Evolutionary conservation across 1,140 invertebrate species (phyloP).

Genomic region (Hirudo medicinalis): DNA sequence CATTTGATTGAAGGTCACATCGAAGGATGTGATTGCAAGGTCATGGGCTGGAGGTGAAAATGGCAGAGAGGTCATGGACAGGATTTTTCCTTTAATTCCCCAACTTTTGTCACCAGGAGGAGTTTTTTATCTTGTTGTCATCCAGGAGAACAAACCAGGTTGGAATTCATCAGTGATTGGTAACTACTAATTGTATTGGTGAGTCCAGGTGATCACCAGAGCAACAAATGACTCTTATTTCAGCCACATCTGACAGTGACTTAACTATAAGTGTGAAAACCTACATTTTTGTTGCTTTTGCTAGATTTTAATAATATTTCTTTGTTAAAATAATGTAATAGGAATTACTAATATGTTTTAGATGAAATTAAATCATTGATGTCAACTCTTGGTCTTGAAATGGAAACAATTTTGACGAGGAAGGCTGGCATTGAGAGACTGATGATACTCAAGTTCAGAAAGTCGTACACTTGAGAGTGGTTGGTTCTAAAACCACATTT

Average conservation of each 20-base stretch:
- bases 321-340: too few relatives aligned
- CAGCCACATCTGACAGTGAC: too few relatives aligned
- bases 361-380: slow-evolving; percentile 56
- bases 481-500: too few relatives aligned
- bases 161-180: slow-evolving; percentile 18
- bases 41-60: slow-evolving; percentile 71
- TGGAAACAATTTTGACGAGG: slow-evolving; percentile 52
- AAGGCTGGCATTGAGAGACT: slow-evolving; percentile 59
- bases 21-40: slow-evolving; percentile 30
- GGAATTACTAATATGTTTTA: slow-evolving; percentile 33
- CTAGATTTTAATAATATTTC: too few relatives aligned
- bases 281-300: too few relatives aligned
- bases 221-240: too few relatives aligned
- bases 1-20: slow-evolving; percentile 31
- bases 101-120: slow-evolving; percentile 56
- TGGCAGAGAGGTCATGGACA: slow-evolving; percentile 65
- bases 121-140: slow-evolving; percentile 66
- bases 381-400: slow-evolving; percentile 47
- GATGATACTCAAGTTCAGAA: slow-evolving; percentile 43
- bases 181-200: not conserved
- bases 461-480: too few relatives aligned
- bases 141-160: slow-evolving; percentile 65
- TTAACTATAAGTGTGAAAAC: too few relatives aligned
- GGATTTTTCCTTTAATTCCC: slow-evolving; percentile 54
- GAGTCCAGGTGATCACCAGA: not conserved